phyloP scores from a whole-genome alignment of 2,113 vertebrate species.

The Neopipo cinnamomea region DNA sequence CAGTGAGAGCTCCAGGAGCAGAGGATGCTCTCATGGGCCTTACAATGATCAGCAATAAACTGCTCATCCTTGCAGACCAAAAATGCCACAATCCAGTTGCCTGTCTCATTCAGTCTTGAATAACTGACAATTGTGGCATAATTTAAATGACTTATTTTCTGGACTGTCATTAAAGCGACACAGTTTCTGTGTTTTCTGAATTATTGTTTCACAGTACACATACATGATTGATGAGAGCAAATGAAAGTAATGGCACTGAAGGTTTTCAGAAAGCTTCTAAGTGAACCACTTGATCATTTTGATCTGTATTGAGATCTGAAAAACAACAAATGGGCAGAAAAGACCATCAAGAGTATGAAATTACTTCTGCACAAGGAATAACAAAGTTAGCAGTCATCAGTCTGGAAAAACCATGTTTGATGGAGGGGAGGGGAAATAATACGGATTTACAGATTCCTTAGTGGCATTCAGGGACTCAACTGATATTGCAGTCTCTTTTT shows the following conservation, averaged over 20 bases:
- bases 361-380: background rate
- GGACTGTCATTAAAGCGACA: background rate
- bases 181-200: background rate
- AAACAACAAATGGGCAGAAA: background rate
- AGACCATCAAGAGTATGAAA: background rate
- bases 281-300: background rate
- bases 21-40: background rate
- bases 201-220: background rate
- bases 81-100: background rate
- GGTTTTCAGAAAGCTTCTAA: background rate
- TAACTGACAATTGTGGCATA: background rate
- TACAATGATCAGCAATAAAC: background rate
- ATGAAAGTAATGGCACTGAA: background rate
- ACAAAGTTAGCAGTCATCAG: background rate
- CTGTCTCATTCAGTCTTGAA: background rate
- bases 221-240: background rate
- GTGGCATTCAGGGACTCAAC: background rate
- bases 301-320: background rate
- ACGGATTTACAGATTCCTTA: background rate
- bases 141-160: background rate
- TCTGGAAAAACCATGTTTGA: background rate
- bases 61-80: background rate
- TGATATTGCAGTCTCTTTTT: background rate
- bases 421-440: background rate
- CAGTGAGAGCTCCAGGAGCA: background rate